Evolutionary conservation across 1,140 invertebrate genomes (phyloP), one percentile per base, ranked within the genome.

Genomic region (Laodelphax striatellus): DNA sequence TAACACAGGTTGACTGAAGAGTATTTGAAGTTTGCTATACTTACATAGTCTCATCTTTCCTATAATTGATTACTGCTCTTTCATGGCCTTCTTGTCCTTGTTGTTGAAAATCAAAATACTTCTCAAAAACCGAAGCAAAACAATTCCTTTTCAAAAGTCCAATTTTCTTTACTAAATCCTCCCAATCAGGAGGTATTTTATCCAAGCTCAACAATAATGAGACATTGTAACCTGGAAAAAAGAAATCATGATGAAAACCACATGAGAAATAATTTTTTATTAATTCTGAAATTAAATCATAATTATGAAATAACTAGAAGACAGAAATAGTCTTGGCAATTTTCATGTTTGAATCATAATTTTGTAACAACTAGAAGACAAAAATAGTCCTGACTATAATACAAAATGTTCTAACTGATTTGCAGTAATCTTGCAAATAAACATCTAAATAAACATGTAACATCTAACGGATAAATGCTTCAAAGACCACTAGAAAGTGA

Each of bases 121-220:
- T 97, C 76, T 99, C 94, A 79, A 99, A 99, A 38, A 99, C 95
- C 42, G 96, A 97, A 16, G 96, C 97, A 78, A 99, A 99, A 77
- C 97, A 99, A 76, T 99, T 96, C 68, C 97, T 84, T 75, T 99
- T 99, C 43, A 99, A 75, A 22, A 97, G 79, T 22, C 93, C 92
- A 64, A 96, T 90, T 80, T 94, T 95, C 72, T 92, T 90, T 57
- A 97, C 86, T 66, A 91, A 72, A 63, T 83, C 79, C 71, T 94
- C 88, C 86, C 90, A 94, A 75, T 97, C 84, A 38, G 84, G 77
- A 10, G 94, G 93, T 67, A 98, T 83, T 72, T 90, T 90, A 69
- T 95, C 92, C 75, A 99, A 78, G 76, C 98, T 92, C 76, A 95
- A 85, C 68, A 96, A 75, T 65, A 99, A 76, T 41, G 94, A 94